Percentiles rank a stretch among this genome's conserved stretches.
Evolutionary conservation across 1,140 invertebrate species (phyloP).

Genomic region (Tyrophagus putrescentiae): DNA sequence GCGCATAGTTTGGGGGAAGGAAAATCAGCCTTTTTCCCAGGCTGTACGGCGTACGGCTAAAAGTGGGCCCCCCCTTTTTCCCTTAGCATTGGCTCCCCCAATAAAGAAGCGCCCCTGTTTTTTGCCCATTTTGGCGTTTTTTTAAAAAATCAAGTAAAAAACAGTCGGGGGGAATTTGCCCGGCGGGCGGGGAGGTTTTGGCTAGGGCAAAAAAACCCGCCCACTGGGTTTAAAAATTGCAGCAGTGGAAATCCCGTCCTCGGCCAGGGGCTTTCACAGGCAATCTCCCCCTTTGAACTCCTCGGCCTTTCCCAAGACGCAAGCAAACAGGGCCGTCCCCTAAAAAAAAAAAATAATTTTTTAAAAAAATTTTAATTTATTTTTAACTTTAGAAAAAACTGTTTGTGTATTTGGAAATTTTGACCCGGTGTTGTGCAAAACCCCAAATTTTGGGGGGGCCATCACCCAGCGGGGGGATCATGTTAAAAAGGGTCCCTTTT

Average conservation of each 20-base stretch:
- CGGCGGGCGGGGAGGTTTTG: conserved; percentile 55
- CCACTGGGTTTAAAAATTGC: conserved; percentile 83
- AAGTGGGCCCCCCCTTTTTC: conserved; percentile 66
- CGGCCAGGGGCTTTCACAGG: conserved; percentile 93
- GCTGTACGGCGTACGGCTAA: conserved; percentile 66
- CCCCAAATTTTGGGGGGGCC: conserved; percentile 77
- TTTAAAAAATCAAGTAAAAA: conserved; percentile 72
- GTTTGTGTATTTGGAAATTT: conserved; percentile 98
- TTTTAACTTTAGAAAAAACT: too few relatives aligned
- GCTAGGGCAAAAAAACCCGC: conserved; percentile 37
- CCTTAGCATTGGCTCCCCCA: conserved; percentile 78
- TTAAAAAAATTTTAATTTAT: too few relatives aligned
- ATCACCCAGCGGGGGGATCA: conserved; percentile 82
- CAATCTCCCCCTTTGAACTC: conserved; percentile 71
- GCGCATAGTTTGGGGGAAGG: conserved; percentile 85
- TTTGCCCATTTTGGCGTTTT: conserved; percentile 53
- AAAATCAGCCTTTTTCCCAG: conserved; percentile 56
- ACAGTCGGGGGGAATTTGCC: conserved; percentile 87
- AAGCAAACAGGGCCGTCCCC: conserved; percentile 99
- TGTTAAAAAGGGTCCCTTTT: conserved; percentile 93
- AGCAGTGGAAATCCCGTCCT: conserved; percentile 81
- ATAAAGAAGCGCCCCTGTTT: conserved; percentile 78
- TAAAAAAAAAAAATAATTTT: too few relatives aligned
- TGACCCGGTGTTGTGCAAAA: conserved; percentile 80
- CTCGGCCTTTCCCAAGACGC: conserved; percentile 86